These are phyloP conservation scores for Ondatra zibethicus DNA, from an alignment of 2,113 vertebrate species.

Conservation along the genomic window DNA sequence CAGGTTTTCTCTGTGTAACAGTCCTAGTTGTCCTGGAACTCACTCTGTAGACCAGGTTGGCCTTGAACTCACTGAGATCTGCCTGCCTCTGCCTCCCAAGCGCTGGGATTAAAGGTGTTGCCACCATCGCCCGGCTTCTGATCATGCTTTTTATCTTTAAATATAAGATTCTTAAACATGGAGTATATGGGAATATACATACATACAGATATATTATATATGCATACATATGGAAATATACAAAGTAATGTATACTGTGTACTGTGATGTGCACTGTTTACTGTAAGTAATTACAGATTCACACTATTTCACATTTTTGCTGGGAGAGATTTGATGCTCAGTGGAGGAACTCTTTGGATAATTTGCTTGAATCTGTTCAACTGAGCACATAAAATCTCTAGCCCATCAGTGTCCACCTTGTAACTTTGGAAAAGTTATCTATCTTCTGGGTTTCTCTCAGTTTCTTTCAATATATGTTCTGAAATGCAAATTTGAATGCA, in stretches of 20 bases:
- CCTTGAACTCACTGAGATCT: no score
- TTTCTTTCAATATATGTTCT: constrained; percentile 42
- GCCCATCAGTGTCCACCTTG: not conserved
- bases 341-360: not conserved
- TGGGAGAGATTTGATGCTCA: not conserved
- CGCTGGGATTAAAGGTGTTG: no score
- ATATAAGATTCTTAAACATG: constrained; percentile 7
- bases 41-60: no score
- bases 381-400: not conserved
- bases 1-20: no score
- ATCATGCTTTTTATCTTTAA: not conserved
- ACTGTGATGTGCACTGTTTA: not conserved
- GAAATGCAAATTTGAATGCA: constrained; percentile 19
- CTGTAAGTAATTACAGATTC: not conserved
- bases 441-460: not conserved
- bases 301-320: not conserved
- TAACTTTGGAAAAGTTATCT: not conserved
- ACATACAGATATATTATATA: not conserved
- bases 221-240: not conserved
- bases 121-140: no score
- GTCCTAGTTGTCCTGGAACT: no score
- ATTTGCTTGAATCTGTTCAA: constrained; percentile 20
- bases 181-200: not conserved
- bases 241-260: not conserved
- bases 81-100: no score